These are phyloP conservation scores for Globia sparganii DNA, from an alignment of 2,888 invertebrate genomes.

Conservation along the genomic window DNA sequence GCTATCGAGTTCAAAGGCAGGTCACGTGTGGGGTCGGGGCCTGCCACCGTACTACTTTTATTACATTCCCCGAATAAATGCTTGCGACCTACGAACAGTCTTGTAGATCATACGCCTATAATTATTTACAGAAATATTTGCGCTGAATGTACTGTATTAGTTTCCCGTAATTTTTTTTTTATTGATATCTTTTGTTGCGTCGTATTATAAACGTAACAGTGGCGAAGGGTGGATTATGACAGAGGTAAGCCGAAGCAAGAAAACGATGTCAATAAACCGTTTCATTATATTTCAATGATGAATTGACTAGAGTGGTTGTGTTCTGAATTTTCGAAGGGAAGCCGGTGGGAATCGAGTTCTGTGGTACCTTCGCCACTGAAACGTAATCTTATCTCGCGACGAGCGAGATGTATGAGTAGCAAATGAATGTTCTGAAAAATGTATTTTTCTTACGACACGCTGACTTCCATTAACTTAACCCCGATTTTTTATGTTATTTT, in stretches of 20 bases:
- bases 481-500: neutral
- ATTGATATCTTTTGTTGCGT: neutral
- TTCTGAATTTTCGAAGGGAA: no score
- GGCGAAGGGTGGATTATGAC: no score
- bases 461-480: neutral
- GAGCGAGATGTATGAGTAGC: neutral
- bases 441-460: neutral
- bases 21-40: constrained; percentile 81
- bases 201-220: neutral
- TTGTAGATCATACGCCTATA: constrained; percentile 65
- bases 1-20: constrained; percentile 76
- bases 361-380: no score
- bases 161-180: constrained; percentile 12
- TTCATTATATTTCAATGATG: no score
- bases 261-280: no score
- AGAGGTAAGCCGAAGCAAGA: no score
- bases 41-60: constrained; percentile 81
- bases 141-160: constrained; percentile 19
- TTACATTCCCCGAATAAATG: constrained; percentile 87
- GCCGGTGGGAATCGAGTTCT: no score
- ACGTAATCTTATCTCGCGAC: neutral
- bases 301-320: no score
- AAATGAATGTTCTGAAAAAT: neutral
- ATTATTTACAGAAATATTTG: constrained; percentile 60
- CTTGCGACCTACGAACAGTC: constrained; percentile 71